Evolutionary conservation across 2,113 vertebrate species (phyloP), one percentile per base, ranked within the genome.

Genomic region (Cyprinodon variegatus): DNA sequence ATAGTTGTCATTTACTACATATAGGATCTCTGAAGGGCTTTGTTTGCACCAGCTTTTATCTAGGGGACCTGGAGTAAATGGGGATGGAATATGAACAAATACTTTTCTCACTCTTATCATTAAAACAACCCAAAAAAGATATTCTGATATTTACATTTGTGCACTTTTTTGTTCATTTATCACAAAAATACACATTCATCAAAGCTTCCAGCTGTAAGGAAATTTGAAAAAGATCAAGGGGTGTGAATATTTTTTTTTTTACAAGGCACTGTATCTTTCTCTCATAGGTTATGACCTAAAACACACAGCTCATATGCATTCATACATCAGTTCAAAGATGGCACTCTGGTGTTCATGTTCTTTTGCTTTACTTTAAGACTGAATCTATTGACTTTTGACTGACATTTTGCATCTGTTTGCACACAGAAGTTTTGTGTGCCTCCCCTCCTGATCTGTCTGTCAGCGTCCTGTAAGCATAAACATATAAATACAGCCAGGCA

Each of bases 221-320:
- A 45, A 45, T 45, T 8, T 45, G 43, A 45, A 45, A 45, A 45
- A 45, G 43, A 2, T 45, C 6, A 45, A 45, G 5, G 9, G 41
- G 41, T 41, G 4, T 41, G 41, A 41, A 41, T 41, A 7, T 11
- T 45, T 29, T 45, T 41, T 2, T 10, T 45, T 29, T 45, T 45
- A 10, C 43, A 45, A 11, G 5, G 43, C 45, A 74, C 77, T 45
- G 72, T 81, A 61, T 65, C 37, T 78, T 9, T 0, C 20, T 77
- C 65, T 69, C 38, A 72, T 66, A 43, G 43, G 37, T 78, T 80
- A 76, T 85, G 77, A 79, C 78, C 74, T 43, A 9, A 88, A 83
- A 81, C 62, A 29, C 72, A 75, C 5, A 64, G 61, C 80, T 79
- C 72, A 80, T 60, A 82, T 80, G 79, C 64, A 80, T 59, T 36